phyloP scores from a whole-genome alignment of 2,888 invertebrate species.

The Meandrusa payeni region DNA sequence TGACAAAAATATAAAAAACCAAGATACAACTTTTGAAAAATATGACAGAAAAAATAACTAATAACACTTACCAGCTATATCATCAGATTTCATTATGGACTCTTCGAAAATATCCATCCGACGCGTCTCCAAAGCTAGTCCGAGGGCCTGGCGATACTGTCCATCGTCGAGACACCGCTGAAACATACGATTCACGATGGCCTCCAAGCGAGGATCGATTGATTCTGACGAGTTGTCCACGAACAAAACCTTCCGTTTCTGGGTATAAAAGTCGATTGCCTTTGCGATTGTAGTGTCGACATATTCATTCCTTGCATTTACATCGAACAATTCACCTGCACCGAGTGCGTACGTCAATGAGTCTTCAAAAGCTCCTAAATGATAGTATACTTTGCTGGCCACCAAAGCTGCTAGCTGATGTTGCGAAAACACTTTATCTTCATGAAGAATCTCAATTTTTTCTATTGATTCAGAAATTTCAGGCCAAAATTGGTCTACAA shows the following conservation, averaged over 20 bases:
- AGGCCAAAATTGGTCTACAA: conserved; percentile 99
- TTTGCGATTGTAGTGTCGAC: conserved; percentile 98
- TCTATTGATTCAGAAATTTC: conserved; percentile 99
- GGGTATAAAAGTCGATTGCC: conserved; percentile 98
- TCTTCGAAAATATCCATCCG: conserved; percentile 98
- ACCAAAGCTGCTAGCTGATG: conserved; percentile 97
- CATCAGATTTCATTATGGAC: conserved; percentile 95
- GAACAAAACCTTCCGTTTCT: conserved; percentile 88
- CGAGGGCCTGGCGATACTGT: conserved; percentile 97
- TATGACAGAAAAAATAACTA: too few relatives aligned
- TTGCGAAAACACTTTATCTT: conserved; percentile 93
- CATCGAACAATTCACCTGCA: conserved; percentile 96
- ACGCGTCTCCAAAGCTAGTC: conserved; percentile 96
- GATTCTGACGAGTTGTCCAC: conserved; percentile 84
- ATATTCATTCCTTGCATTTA: conserved; percentile 96
- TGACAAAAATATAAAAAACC: too few relatives aligned
- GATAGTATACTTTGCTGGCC: conserved; percentile 99
- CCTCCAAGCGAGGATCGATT: conserved; percentile 92
- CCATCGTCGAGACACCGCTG: conserved; percentile 96
- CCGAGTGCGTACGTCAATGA: conserved; percentile 98
- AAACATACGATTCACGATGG: conserved; percentile 98
- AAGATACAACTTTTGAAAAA: too few relatives aligned
- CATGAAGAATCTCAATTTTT: conserved; percentile 98
- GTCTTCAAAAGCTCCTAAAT: conserved; percentile 97
- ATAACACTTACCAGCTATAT: conserved; percentile 85